Conservation (phyloP, 2,113 vertebrate species). For the Nesogale talazaci region DNA sequence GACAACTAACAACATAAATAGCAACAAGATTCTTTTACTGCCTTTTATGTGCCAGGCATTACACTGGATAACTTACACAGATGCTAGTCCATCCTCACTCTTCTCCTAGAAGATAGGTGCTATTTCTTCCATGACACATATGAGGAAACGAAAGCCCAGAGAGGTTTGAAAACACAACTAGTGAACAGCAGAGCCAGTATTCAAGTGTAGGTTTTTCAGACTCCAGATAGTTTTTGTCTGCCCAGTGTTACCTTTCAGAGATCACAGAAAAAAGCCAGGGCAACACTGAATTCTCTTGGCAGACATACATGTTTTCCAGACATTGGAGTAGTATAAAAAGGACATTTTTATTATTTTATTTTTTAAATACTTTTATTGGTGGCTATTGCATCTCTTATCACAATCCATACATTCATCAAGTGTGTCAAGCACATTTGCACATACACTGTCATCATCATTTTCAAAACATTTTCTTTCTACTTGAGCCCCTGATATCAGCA, state of each 20-base stretch:
- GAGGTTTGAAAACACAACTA: conserved; percentile 23
- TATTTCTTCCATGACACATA: neutral
- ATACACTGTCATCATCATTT: too few species aligned
- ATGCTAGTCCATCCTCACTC: neutral
- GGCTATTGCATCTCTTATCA: too few species aligned
- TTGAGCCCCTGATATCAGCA: too few species aligned
- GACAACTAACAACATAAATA: neutral
- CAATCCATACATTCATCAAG: too few species aligned
- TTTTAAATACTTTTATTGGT: too few species aligned
- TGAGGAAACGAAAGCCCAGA: neutral
- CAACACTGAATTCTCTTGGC: conserved; percentile 28
- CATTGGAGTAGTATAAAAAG: conserved; percentile 9
- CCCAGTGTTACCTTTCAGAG: conserved; percentile 46
- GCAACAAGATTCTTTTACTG: neutral
- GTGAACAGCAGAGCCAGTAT: conserved; percentile 15
- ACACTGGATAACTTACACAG: neutral
- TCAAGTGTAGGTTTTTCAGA: neutral
- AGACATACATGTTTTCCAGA: conserved; percentile 41
- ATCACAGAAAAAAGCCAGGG: neutral
- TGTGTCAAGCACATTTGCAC: too few species aligned
- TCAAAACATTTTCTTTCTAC: too few species aligned
- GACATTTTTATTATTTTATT: neutral
- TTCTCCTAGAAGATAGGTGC: neutral
- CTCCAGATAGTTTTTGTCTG: neutral
- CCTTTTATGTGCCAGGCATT: neutral